Evolutionary conservation across 53 echinoderm and acorn worm species (phyloP), one percentile per base, ranked within the genome.

Genomic region (Actinopyga echinites): DNA sequence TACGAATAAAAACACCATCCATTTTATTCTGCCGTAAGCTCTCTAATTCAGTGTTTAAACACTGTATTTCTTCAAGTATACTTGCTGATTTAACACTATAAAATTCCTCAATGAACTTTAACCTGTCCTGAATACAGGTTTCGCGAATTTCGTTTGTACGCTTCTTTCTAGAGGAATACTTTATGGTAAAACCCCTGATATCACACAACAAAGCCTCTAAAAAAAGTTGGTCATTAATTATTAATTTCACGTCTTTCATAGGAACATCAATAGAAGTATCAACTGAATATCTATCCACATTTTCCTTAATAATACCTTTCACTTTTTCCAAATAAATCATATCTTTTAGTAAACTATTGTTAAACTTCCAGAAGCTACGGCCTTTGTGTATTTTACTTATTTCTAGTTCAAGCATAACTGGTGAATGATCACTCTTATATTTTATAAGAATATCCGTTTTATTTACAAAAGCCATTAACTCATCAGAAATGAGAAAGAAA

Each of bases 191-290:
- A 58, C 60, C 66, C 12, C n/a, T n/a, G n/a, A n/a, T n/a, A n/a
- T n/a, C n/a, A n/a, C n/a, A 6, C 11, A 53, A 25, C 29, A 84
- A 13, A n/a, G 78, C 45, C 45, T 85, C 65, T 25, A 73, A 85
- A 3, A 83, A 83, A 24, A 83, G 42, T 25, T 59, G 12, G 33
- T 85, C 79, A 37, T 53, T 85, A 40, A 85, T 85, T 61, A 43
- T 62, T 57, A 61, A 61, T 23, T 75, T 2, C 17, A 69, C 24
- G 3, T 38, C 66, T 38, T 23, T 8, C 15, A 32, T 38, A 31
- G 84, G 58, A 37, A 84, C 56, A 49, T 44, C 28, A 1, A 25
- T 4, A 1, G 65, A 64, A 5, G 11, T 19, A 71, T 71, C 38
- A 35, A 37, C 13, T 1, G n/a, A n/a, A n/a, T n/a, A n/a, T n/a